Evolutionary conservation across 2,888 invertebrate species (phyloP).

Genomic region (Synergus umbraculus): DNA sequence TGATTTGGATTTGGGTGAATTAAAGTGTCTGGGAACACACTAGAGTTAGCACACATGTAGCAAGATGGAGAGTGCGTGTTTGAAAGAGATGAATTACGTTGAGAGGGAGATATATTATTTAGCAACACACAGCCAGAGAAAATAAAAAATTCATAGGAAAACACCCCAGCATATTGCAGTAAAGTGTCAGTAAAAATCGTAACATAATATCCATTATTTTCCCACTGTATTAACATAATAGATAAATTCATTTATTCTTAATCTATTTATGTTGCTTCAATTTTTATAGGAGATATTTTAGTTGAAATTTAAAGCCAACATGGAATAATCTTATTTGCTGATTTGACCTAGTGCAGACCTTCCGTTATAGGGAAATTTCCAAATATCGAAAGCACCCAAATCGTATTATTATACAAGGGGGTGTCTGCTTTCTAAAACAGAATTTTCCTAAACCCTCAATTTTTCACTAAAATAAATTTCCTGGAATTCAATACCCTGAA

Average conservation of each 20-base stretch:
- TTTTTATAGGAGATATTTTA: no score
- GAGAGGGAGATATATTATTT: constrained; percentile 3
- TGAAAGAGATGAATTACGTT: constrained; percentile 29
- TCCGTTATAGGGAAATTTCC: neutral
- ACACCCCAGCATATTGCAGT: neutral
- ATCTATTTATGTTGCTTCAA: no score
- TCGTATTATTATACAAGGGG: neutral
- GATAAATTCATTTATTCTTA: neutral
- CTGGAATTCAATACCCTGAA: neutral
- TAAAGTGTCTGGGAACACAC: constrained; percentile 26
- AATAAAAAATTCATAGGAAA: neutral
- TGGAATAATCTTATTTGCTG: no score
- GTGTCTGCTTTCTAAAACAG: neutral
- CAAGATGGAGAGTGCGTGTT: neutral
- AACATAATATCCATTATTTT: neutral
- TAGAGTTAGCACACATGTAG: neutral
- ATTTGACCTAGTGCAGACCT: no score
- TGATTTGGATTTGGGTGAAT: constrained; percentile 29
- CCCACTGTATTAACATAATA: neutral
- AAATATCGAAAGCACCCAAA: neutral
- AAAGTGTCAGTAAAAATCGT: no score
- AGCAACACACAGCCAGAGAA: neutral
- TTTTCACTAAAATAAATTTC: neutral
- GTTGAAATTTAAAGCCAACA: no score
- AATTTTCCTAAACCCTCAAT: constrained; percentile 14